Conservation (phyloP, 37 sponge, comb jelly and placozoan species). For the Beroe forskalii region DNA sequence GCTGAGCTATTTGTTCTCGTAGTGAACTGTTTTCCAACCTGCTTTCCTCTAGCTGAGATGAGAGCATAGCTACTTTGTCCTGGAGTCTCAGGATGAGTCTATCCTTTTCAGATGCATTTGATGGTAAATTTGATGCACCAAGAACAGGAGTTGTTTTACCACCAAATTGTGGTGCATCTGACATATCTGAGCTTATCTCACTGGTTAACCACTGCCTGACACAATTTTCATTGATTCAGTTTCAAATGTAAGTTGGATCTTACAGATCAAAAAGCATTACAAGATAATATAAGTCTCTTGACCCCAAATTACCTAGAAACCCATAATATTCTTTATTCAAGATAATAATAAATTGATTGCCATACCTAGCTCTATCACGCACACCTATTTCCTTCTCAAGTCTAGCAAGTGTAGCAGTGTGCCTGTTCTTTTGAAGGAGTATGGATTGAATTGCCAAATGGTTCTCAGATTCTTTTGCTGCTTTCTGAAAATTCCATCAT, state of each 20-base stretch:
- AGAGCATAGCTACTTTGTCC: conserved; percentile 31
- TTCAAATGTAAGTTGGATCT: too few relatives aligned
- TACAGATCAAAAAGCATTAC: too few relatives aligned
- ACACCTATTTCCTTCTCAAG: conserved; percentile 35
- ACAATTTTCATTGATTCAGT: too few relatives aligned
- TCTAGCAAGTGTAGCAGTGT: neutral
- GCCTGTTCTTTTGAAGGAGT: neutral
- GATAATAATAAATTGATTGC: too few relatives aligned
- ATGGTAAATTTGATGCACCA: neutral
- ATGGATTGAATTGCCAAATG: neutral
- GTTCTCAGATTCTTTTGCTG: neutral
- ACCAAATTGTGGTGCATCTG: conserved; percentile 17
- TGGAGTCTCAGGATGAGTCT: conserved; percentile 14
- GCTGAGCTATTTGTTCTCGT: neutral
- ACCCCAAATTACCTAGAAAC: too few relatives aligned
- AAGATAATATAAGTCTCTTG: too few relatives aligned
- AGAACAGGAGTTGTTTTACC: conserved; percentile 29
- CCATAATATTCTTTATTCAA: too few relatives aligned
- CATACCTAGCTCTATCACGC: conserved; percentile 31
- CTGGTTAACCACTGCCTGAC: neutral
- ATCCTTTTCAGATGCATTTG: conserved; percentile 39
- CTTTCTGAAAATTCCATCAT: neutral
- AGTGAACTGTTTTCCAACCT: neutral
- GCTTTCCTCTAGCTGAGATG: conserved; percentile 46
- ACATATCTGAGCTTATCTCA: neutral